Base-by-base conservation (phyloP, 2,113 vertebrate species). In the Zingel zingel region DNA sequence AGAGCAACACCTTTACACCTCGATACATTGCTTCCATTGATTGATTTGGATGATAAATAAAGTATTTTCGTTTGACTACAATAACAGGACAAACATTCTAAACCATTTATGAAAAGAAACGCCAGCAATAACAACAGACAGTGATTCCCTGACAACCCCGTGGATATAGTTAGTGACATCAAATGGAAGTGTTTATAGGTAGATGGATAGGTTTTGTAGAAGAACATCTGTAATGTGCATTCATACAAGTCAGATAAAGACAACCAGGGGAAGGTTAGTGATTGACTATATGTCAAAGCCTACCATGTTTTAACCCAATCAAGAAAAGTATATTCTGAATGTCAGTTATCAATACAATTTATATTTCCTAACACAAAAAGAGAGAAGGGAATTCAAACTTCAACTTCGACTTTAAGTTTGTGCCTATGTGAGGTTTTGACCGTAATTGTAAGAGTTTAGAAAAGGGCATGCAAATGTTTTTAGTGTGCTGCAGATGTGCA, bases 161-260 rank as follows among this genome's bases (percentile, higher is more conserved):
- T 18, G 3, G 21, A 50, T 77, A 7, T 67, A 47, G 39, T 39
- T 6, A 47, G 48, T 7, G 15, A 39, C 30, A 65, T 33, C 3
- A 25, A 73, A 80, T 73, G 4, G 9, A 58, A 19, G n/a, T 25
- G 15, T 57, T 36, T 4, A 12, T 18, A 50, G 72, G 48, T 21
- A 70, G 25, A 33, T 16, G 33, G 13, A 30, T 30, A 45, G 15
- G 6, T 57, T 62, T 18, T 54, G n/a, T 23, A 45, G 30, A 54
- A 56, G 36, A 74, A 19, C 54, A 59, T 45, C 65, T 76, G 71
- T 51, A 48, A 15, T 6, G 48, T 64, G 11, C 50, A 76, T 79
- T 73, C 70, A 21, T 53, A 50, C 62, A 73, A 33, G n/a, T 50
- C 3, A 63, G 56, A 61, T 53, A 2, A 33, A 75, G 10, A 43